phyloP scores from a whole-genome alignment of 2,888 invertebrate genomes.

The Mamestra brassicae region DNA sequence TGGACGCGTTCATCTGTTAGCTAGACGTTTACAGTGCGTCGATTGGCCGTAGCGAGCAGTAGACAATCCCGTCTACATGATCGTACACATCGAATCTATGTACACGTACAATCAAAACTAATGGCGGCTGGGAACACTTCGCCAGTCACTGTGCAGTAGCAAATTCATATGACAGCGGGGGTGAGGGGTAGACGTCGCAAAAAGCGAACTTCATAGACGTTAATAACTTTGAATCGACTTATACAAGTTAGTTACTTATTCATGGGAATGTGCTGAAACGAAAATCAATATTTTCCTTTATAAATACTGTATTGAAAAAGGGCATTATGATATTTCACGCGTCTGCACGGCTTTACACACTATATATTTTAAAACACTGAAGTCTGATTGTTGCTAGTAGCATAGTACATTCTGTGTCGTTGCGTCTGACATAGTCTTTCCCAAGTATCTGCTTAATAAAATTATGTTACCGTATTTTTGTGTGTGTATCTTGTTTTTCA shows the following conservation, averaged over 20 bases:
- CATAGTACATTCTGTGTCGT: slow-evolving; percentile 53
- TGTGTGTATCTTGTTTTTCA: not conserved
- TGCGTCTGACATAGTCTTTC: slow-evolving; percentile 13
- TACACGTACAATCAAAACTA: not conserved
- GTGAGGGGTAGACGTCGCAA: too few relatives aligned
- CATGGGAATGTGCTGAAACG: too few relatives aligned
- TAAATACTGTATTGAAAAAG: not conserved
- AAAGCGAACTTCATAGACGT: too few relatives aligned
- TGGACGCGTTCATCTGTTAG: too few relatives aligned
- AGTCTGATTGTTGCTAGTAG: slow-evolving; percentile 60
- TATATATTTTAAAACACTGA: slow-evolving; percentile 66
- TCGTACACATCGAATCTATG: not conserved
- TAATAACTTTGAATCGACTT: too few relatives aligned
- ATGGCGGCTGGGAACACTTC: too few relatives aligned
- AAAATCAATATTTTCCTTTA: not conserved
- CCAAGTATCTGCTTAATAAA: slow-evolving; percentile 23
- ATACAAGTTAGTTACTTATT: too few relatives aligned
- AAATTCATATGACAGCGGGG: too few relatives aligned
- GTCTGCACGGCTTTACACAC: slow-evolving; percentile 45
- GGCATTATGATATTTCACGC: slow-evolving; percentile 7
- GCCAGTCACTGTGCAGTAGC: too few relatives aligned
- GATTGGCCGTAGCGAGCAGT: not conserved
- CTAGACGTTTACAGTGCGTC: not conserved
- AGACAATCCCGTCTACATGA: not conserved
- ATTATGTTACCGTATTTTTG: not conserved